These are phyloP conservation scores for Ceratotherium simum DNA, from an alignment of 2,113 vertebrate genomes.

Conservation along the genomic window DNA sequence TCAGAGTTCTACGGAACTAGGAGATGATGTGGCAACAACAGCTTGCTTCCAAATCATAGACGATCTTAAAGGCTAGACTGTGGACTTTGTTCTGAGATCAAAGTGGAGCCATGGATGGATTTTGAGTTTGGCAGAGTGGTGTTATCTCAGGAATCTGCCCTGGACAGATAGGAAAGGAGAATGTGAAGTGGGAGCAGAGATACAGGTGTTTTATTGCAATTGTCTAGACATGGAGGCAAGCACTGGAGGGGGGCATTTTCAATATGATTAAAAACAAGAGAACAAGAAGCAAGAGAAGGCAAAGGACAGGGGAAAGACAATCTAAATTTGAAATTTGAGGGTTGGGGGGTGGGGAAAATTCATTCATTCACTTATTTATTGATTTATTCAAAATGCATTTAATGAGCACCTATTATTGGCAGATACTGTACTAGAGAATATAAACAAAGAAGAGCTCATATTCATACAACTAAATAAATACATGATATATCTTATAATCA, in stretches of 20 bases:
- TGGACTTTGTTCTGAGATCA: not conserved
- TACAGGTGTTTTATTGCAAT: not conserved
- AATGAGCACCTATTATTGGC: not conserved
- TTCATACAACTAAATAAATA: not conserved
- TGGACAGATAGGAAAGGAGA: not conserved
- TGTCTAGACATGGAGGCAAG: not conserved
- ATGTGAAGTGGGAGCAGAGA: not conserved
- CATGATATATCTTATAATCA: not conserved
- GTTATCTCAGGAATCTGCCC: too few species aligned
- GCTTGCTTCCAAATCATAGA: not conserved
- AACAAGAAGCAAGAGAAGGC: not conserved
- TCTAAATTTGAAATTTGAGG: not conserved
- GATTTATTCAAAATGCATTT: not conserved
- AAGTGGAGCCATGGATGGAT: not conserved
- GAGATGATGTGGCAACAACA: not conserved
- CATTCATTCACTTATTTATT: not conserved
- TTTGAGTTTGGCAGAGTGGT: too few species aligned
- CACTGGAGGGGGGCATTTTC: not conserved
- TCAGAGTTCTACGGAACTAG: not conserved
- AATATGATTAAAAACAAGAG: not conserved
- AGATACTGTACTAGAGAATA: not conserved
- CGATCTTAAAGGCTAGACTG: not conserved
- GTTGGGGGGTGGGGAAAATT: not conserved
- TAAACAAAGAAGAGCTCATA: not conserved
- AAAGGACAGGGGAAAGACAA: not conserved